Conservation (phyloP, 2,888 invertebrate genomes). For the Tinea pellionella region DNA sequence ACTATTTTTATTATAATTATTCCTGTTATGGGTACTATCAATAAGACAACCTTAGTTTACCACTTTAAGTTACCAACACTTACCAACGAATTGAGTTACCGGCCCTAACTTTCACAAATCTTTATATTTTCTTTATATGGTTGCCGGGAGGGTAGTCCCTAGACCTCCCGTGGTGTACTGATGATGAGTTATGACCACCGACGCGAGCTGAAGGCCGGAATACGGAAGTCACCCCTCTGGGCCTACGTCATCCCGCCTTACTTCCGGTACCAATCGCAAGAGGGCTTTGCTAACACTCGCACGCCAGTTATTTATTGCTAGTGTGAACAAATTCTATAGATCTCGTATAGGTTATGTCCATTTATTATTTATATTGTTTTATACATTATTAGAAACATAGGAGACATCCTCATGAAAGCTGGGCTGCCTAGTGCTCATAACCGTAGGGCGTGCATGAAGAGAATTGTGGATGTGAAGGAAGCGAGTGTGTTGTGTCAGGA, state of each 20-base stretch:
- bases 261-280: conserved; percentile 62
- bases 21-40: too few species aligned
- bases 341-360: background rate
- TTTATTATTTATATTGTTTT: background rate
- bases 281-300: conserved; percentile 23
- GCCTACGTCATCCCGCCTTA: conserved; percentile 37
- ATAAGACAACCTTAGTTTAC: too few species aligned
- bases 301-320: background rate
- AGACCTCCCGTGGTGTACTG: conserved; percentile 50
- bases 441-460: too few species aligned
- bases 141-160: conserved; percentile 39
- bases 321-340: background rate
- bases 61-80: too few species aligned
- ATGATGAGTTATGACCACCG: conserved; percentile 58
- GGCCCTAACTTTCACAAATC: conserved; percentile 24
- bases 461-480: too few species aligned
- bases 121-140: conserved; percentile 53
- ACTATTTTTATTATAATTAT: too few species aligned
- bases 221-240: conserved; percentile 53
- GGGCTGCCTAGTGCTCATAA: too few species aligned
- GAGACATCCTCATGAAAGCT: too few species aligned
- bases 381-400: background rate
- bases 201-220: conserved; percentile 29
- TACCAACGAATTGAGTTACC: too few species aligned
- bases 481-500: too few species aligned